phyloP scores from a whole-genome alignment of 2,888 invertebrate genomes.

The Rhagonycha lutea region DNA sequence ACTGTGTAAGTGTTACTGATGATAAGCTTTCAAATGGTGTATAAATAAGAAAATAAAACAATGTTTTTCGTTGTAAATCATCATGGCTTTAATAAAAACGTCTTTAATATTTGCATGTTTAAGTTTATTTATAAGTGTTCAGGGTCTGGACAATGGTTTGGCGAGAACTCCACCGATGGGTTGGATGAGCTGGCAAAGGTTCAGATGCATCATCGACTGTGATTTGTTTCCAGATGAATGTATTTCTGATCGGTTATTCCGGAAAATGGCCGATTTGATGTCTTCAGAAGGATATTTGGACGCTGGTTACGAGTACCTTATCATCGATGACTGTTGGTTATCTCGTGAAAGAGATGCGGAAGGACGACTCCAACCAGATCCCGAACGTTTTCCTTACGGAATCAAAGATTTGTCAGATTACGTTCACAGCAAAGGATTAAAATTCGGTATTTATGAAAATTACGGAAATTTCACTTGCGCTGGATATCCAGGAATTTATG shows the following conservation, averaged over 20 bases:
- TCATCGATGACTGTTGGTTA: slow-evolving; percentile 68
- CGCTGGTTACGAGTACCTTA: slow-evolving; percentile 64
- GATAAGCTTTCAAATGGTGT: background rate
- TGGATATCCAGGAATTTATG: slow-evolving; percentile 71
- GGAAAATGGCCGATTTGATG: slow-evolving; percentile 60
- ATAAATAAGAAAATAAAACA: background rate
- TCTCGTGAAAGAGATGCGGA: slow-evolving; percentile 55
- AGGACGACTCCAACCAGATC: slow-evolving; percentile 60
- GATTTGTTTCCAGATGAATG: slow-evolving; percentile 66
- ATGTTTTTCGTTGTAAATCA: background rate
- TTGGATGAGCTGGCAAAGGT: slow-evolving; percentile 73
- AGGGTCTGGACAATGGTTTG: slow-evolving; percentile 63
- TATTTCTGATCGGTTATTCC: slow-evolving; percentile 62
- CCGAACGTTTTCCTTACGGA: slow-evolving; percentile 63
- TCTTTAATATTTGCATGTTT: background rate
- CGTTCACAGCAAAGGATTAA: slow-evolving; percentile 69
- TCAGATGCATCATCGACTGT: slow-evolving; percentile 68
- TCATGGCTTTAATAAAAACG: background rate
- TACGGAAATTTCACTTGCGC: slow-evolving; percentile 73
- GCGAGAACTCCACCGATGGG: slow-evolving; percentile 74
- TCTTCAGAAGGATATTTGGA: slow-evolving; percentile 63
- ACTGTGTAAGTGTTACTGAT: background rate
- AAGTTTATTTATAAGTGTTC: background rate
- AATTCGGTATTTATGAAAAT: slow-evolving; percentile 78
- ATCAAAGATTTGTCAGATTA: slow-evolving; percentile 64